Base-by-base conservation (phyloP, 2,888 invertebrate species). In the Cryptocephalus primarius region DNA sequence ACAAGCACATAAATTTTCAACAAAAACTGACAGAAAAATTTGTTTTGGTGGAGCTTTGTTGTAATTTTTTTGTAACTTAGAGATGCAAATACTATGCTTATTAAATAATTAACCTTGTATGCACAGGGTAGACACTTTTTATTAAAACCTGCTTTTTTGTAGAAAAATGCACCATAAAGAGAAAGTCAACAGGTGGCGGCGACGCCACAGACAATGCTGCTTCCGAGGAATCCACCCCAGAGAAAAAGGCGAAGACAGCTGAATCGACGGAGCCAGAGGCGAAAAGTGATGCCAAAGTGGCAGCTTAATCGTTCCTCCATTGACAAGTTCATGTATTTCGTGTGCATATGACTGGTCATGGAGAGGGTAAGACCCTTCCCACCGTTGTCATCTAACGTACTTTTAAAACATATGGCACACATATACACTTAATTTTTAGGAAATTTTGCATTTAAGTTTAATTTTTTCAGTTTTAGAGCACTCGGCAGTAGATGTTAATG, bases 241-340 rank as follows among this genome's bases (percentile, higher is more conserved):
- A 84, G 63, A 85, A 85, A 70, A 85, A 85, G 62, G 78, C 81
- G 54, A 85, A 83, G 72, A 72, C 82, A 46, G 78, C 76, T 10
- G 82, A 82, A 42, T 68, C 75, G 8, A 75, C 75, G 10, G 81
- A 81, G 59, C 69, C 71, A 32, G 74, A 75, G 56, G 70, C 72
- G 53, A 75, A 75, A 57, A 73, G 72, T 40, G 72, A 75, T 31
- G 75, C 60, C 33, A 76, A 78, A 61, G 76, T 75, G 44, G 73
- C 76, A 49, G 79, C 79, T 66, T 39, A 39, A 43, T 45, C 34
- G 22, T 22, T 22, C 22, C 22, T 22, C 22, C 22, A 45, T 41
- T 39, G 44, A 44, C 44, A 40, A 11, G 12, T 33, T 13, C 31
- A 22, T 9, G 32, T 39, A 4, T n/a, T 10, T 39, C 22, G 22